These are phyloP conservation scores for Trachythela sp. DNA, from an alignment of 64 coral and sea anemone species.

Conservation along the genomic window DNA sequence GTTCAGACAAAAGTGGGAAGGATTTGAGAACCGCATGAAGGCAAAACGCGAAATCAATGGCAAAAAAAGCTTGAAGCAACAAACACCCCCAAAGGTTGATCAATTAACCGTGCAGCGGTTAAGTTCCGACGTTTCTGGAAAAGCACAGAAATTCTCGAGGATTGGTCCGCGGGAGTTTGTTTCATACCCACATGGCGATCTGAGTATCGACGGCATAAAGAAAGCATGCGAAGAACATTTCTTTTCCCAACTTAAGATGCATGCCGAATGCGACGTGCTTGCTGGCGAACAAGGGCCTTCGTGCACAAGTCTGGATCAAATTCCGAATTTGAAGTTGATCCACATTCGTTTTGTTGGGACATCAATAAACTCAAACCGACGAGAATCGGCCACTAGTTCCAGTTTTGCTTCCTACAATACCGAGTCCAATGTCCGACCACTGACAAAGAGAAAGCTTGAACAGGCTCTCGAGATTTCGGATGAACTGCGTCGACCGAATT, in stretches of 20 bases:
- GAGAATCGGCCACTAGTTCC: not conserved
- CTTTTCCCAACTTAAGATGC: not conserved
- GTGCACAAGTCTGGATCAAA: slow-evolving; percentile 24
- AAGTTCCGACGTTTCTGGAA: slow-evolving; percentile 30
- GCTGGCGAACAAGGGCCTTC: slow-evolving; percentile 36
- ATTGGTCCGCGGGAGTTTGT: slow-evolving; percentile 40
- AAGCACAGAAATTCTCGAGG: slow-evolving; percentile 41
- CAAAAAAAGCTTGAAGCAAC: not conserved
- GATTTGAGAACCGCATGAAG: not conserved
- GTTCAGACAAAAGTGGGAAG: not conserved
- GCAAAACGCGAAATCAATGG: not conserved
- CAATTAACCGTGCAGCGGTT: slow-evolving; percentile 21
- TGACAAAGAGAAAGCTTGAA: not conserved
- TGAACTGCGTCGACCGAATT: not conserved
- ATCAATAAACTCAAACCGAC: too few species aligned
- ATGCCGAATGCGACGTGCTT: slow-evolving; percentile 36
- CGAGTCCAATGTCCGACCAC: not conserved
- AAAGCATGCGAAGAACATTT: slow-evolving; percentile 30
- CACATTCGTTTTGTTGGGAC: slow-evolving; percentile 12
- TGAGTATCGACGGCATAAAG: slow-evolving; percentile 44
- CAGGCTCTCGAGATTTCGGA: not conserved
- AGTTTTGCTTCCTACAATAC: not conserved
- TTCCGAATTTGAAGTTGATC: slow-evolving; percentile 32
- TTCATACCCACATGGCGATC: slow-evolving; percentile 46
- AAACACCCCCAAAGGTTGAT: not conserved